Percentiles rank a stretch among this genome's conserved stretches.
Conservation (phyloP, 2,888 invertebrate species). For the Sminthurides aquaticus region DNA sequence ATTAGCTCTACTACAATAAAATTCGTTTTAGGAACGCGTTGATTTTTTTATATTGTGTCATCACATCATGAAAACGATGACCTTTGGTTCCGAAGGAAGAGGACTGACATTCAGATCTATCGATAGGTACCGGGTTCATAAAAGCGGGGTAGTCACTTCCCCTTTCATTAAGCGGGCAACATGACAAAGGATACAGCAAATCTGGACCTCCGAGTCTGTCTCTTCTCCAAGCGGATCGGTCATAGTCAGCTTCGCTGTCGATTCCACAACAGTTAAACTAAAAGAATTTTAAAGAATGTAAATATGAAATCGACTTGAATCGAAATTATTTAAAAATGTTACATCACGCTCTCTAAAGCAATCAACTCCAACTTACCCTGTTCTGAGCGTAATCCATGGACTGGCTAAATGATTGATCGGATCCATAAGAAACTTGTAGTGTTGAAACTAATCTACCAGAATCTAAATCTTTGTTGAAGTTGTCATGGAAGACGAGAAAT, state of each 20-base stretch:
- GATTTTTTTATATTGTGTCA: too few relatives aligned
- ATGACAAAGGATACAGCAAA: constrained; percentile 36
- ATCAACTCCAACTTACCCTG: constrained; percentile 35
- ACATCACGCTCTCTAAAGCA: too few relatives aligned
- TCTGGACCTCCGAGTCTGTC: constrained; percentile 36
- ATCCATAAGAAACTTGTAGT: constrained; percentile 36
- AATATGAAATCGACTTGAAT: not conserved
- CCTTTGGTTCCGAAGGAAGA: constrained; percentile 19
- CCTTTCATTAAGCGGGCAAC: constrained; percentile 39
- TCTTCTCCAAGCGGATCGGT: constrained; percentile 39
- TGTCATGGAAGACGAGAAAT: constrained; percentile 39
- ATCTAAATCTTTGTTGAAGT: constrained; percentile 38
- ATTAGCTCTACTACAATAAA: not conserved
- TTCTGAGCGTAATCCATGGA: constrained; percentile 41
- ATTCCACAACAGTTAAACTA: constrained; percentile 43
- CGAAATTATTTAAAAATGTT: not conserved
- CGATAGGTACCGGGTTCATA: constrained; percentile 41
- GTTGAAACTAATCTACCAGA: constrained; percentile 34
- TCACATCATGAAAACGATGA: constrained; percentile 38
- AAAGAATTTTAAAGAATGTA: constrained; percentile 9
- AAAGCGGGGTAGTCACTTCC: constrained; percentile 37
- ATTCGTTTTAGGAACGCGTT: not conserved
- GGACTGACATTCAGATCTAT: constrained; percentile 36
- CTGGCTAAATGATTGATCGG: constrained; percentile 40
- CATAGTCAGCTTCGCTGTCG: constrained; percentile 39